Evolutionary conservation across 2,888 invertebrate genomes (phyloP), one percentile per base, ranked within the genome.

Genomic region (Drosophila histrio): DNA sequence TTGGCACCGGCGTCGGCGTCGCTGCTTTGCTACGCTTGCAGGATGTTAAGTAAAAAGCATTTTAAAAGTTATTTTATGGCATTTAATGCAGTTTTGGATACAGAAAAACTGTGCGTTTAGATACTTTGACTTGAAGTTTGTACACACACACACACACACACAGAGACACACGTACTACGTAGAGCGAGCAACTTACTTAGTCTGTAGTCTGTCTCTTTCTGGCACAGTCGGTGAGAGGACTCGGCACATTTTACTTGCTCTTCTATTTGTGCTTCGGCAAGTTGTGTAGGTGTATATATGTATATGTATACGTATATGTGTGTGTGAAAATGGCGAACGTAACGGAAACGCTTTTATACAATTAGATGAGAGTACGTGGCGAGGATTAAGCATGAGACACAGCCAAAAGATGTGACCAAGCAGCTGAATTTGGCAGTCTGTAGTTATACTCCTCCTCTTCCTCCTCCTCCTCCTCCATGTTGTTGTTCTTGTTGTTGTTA

Each of bases 11-110:
- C 60, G 22, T 17, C n/a, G 56, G 32, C 52, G 30, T 21, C 43
- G 46, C 38, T 46, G 43, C 22, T 15, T 56, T 19, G 13, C 44
- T 19, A 46, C 47, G 53, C 41, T 39, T 39, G 62, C 72, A 74
- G 75, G 79, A 87, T 88, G 88, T 85, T 88, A 82, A 83, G 81
- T 87, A 87, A 89, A 89, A 90, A 88, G 86, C 90, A 87, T 88
- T 90, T 89, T 88, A 84, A 79, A 89, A 89, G 88, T 90, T 89
- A 89, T 89, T 89, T 89, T 88, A 89, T 89, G 89, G 90, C 88
- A 87, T 90, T 89, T 90, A 89, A 88, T 83, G 85, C 89, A 82
- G 85, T 79, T 89, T 88, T 77, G 75, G 80, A 81, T 83, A 85
- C 77, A 87, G 81, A 88, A 78, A 88, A 88, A 84, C 84, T 81